A percentile compares a stretch with the other conserved stretches of the same genome.
Conservation (phyloP, 2,797 vertebrate genomes). For the Siniperca undulata region DNA sequence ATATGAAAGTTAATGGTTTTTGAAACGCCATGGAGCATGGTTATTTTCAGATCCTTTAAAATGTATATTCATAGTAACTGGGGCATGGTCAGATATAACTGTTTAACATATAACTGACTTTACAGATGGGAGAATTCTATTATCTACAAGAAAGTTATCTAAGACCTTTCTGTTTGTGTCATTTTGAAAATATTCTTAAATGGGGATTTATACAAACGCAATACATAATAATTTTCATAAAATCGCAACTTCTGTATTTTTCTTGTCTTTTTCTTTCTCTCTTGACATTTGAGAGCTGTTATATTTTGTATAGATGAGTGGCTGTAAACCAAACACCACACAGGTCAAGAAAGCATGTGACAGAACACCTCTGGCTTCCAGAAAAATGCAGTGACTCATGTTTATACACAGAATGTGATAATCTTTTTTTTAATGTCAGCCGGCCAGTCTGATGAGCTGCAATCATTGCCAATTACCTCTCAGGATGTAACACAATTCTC, state of each 20-base stretch:
- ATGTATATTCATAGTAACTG: too few relatives aligned
- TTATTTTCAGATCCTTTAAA: too few relatives aligned
- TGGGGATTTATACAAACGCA: neutral
- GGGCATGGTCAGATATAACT: too few relatives aligned
- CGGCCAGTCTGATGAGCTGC: neutral
- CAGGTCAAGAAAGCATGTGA: neutral
- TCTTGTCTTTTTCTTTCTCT: too few relatives aligned
- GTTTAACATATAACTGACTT: too few relatives aligned
- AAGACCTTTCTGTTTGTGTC: neutral
- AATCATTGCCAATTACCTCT: slow-evolving; percentile 12
- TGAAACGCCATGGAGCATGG: too few relatives aligned
- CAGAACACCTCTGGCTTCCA: neutral
- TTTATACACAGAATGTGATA: neutral
- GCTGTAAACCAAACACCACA: neutral
- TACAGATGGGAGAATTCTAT: too few relatives aligned
- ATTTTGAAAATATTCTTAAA: neutral
- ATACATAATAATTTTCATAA: neutral
- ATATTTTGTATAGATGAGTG: neutral
- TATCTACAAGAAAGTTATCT: too few relatives aligned
- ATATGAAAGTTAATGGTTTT: too few relatives aligned
- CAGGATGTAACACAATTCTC: neutral
- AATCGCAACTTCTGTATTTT: neutral
- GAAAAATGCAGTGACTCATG: neutral
- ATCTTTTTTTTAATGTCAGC: neutral
- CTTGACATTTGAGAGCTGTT: neutral